A percentile compares a stretch with the other conserved stretches of the same genome.
These are phyloP conservation scores for Typhlichthys eigenmanni DNA, from an alignment of 2,797 vertebrate genomes.

Conservation along the genomic window DNA sequence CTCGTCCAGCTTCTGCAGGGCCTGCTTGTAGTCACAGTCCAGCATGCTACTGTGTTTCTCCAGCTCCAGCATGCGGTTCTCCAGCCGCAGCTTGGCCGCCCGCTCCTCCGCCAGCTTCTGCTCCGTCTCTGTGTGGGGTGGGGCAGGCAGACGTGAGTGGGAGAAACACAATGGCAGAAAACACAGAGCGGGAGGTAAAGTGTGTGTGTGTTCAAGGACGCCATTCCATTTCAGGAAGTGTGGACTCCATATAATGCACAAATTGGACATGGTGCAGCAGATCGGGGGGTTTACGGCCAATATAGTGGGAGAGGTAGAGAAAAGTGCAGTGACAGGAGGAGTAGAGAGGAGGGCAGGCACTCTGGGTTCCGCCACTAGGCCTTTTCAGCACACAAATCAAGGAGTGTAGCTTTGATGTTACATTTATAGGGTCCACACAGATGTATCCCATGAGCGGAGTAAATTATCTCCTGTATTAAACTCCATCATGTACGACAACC, in stretches of 20 bases:
- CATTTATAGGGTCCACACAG: too few relatives aligned
- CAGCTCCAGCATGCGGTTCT: constrained; percentile 90
- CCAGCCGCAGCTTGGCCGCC: constrained; percentile 87
- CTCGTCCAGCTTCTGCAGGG: constrained; percentile 92
- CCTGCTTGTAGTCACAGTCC: constrained; percentile 97
- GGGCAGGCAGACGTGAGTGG: background rate
- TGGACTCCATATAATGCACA: background rate
- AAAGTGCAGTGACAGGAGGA: too few relatives aligned
- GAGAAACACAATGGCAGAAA: background rate
- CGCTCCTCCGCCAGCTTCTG: constrained; percentile 94
- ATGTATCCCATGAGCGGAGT: too few relatives aligned
- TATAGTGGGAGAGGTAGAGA: too few relatives aligned
- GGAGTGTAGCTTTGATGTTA: too few relatives aligned
- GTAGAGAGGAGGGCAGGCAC: too few relatives aligned
- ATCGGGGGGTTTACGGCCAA: too few relatives aligned
- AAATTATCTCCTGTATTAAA: too few relatives aligned
- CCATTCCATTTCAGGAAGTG: background rate
- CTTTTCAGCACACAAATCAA: too few relatives aligned
- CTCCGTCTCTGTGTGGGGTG: constrained; percentile 85
- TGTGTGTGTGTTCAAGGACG: background rate
- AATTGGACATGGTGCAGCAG: too few relatives aligned
- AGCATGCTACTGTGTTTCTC: constrained; percentile 95
- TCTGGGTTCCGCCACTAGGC: too few relatives aligned
- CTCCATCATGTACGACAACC: too few relatives aligned
- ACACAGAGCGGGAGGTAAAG: background rate